Conservation (phyloP, 2,113 vertebrate species). For the Porphyrio hochstetteri region DNA sequence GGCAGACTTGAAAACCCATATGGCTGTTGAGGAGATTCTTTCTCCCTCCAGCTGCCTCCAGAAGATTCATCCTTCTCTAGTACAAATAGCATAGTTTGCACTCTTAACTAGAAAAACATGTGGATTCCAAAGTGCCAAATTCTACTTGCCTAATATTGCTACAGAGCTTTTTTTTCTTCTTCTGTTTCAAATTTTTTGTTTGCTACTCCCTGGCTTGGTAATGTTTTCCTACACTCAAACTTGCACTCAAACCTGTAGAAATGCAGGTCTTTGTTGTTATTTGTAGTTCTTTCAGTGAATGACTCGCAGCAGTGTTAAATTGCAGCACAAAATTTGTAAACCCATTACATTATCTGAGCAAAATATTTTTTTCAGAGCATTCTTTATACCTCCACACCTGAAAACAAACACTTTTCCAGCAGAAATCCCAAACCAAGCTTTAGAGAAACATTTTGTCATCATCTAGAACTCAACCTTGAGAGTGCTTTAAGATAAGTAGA, state of each 20-base stretch:
- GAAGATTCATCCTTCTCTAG: conserved; percentile 9
- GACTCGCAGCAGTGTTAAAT: background rate
- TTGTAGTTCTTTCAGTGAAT: background rate
- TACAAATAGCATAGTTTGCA: background rate
- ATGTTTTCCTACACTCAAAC: background rate
- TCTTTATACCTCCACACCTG: background rate
- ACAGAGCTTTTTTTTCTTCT: conserved; percentile 18
- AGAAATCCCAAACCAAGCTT: background rate
- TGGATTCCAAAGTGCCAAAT: conserved; percentile 32
- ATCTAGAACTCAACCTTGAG: background rate
- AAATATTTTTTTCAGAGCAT: background rate
- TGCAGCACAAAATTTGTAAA: background rate
- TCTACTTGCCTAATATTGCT: conserved; percentile 37
- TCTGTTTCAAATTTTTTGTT: conserved; percentile 19
- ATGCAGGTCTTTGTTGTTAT: background rate
- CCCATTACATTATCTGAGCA: background rate
- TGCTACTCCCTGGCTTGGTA: background rate
- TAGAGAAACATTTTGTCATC: background rate
- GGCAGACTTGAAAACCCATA: background rate
- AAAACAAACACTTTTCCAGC: background rate
- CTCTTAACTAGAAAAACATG: conserved; percentile 53
- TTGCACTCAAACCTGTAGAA: background rate
- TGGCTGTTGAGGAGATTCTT: background rate
- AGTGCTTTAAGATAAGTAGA: background rate
- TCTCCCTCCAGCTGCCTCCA: conserved; percentile 22